These are phyloP conservation scores for Bombus breviceps DNA, from an alignment of 1,140 invertebrate species.

Conservation along the genomic window DNA sequence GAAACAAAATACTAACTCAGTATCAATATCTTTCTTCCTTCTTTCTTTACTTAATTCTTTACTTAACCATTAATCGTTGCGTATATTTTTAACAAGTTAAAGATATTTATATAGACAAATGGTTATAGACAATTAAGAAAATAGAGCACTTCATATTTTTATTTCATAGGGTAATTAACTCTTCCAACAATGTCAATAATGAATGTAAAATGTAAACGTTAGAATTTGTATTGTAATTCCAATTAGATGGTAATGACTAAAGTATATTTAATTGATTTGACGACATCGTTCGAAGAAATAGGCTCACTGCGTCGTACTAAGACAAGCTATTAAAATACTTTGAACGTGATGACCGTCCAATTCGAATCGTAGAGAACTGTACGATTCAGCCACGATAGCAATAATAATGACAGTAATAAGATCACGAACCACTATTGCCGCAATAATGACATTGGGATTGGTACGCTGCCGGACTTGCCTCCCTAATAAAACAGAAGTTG, in stretches of 20 bases:
- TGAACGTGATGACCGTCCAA: constrained; percentile 45
- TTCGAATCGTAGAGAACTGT: constrained; percentile 36
- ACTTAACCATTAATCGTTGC: too few species aligned
- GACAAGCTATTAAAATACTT: constrained; percentile 44
- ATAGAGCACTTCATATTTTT: neutral
- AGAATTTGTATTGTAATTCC: too few species aligned
- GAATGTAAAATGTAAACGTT: too few species aligned
- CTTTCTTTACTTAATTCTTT: too few species aligned
- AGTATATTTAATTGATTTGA: neutral
- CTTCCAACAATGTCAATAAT: too few species aligned
- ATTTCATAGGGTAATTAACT: neutral
- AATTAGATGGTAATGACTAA: neutral
- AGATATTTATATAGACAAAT: too few species aligned
- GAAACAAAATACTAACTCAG: too few species aligned
- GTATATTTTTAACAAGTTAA: too few species aligned
- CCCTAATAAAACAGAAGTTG: constrained; percentile 78
- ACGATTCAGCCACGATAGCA: constrained; percentile 50
- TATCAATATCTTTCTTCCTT: too few species aligned
- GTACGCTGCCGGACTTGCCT: constrained; percentile 67
- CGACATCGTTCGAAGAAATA: neutral
- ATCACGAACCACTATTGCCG: constrained; percentile 74
- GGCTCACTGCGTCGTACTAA: neutral
- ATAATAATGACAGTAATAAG: constrained; percentile 76
- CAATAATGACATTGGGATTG: constrained; percentile 73
- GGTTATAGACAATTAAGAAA: neutral